Evolutionary conservation across 2,113 vertebrate genomes (phyloP), one percentile per base, ranked within the genome.

Genomic region (Hyla sarda): DNA sequence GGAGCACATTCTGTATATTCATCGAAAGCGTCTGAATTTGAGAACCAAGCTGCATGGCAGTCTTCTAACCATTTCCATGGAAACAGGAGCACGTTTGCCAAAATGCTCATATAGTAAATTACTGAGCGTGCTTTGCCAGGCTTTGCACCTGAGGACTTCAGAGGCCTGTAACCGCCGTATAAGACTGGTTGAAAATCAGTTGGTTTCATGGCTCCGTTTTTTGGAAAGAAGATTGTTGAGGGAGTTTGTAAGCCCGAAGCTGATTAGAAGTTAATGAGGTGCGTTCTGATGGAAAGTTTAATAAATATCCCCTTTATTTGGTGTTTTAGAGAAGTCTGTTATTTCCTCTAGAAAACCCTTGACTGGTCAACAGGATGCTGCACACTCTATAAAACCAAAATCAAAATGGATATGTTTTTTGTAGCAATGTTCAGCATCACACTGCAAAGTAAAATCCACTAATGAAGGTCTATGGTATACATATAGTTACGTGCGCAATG

Each of bases 241-340:
- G 76, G 84, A 86, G 78, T 86, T 80, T 21, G 25, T 71, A 86
- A 58, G 47, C 84, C 76, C 84, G 30, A 86, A 86, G 76, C 75
- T 86, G 84, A 80, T 86, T 86, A 80, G 48, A 80, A 80, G 75
- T 80, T 80, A 86, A 86, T 86, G 84, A 86, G n/a, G 62, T 86
- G 84, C 69, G 47, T 71, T 86, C 75, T 72, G 76, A 86, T 45
- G 65, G 76, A 72, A 80, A 72, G 62, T 86, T 79, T 86, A 80
- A 78, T 79, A 85, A 79, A 79, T 69, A 78, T 48, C 50, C 58
- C 28, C 25, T 85, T 85, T 85, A 78, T 85, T 69, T 85, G 60
- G 83, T 85, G 83, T 69, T 67, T 25, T 41, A 77, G 32, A 86
- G 58, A 80, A 80, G 84, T 80, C 34, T 75, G 82, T 84, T 86